Conservation (phyloP, 2,888 invertebrate genomes). For the Neoscelio sp. region DNA sequence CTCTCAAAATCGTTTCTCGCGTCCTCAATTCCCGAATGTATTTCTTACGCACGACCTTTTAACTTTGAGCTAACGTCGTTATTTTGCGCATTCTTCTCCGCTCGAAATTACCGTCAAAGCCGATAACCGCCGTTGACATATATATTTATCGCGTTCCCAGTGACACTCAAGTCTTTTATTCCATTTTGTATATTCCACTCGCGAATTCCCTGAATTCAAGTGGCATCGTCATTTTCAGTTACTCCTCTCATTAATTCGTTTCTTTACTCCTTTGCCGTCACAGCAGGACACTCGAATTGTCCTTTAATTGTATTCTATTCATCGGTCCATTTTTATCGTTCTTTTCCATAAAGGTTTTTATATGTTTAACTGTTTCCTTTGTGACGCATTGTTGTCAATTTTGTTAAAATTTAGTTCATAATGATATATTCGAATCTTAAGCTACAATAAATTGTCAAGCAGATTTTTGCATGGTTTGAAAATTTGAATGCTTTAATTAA, state of each 20-base stretch:
- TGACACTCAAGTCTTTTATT: not conserved
- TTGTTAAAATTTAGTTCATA: too few relatives aligned
- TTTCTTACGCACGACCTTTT: conserved; percentile 11
- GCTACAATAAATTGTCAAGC: too few relatives aligned
- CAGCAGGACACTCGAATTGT: conserved; percentile 8
- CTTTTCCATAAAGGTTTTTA: too few relatives aligned
- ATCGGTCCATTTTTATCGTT: not conserved
- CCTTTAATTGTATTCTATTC: conserved; percentile 16
- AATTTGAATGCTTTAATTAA: too few relatives aligned
- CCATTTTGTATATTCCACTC: not conserved
- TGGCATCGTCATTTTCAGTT: conserved; percentile 6
- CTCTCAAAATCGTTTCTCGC: conserved; percentile 32
- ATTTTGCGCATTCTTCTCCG: too few relatives aligned
- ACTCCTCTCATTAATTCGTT: conserved; percentile 7
- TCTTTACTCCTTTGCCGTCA: not conserved
- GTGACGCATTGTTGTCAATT: too few relatives aligned
- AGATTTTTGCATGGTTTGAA: too few relatives aligned
- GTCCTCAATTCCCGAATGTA: conserved; percentile 37
- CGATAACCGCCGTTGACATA: conserved; percentile 1
- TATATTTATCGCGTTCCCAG: conserved; percentile 6
- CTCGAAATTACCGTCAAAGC: not conserved
- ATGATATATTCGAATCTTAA: too few relatives aligned
- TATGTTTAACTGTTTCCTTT: too few relatives aligned
- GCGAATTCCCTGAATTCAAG: not conserved
- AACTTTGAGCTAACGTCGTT: conserved; percentile 8